Evolutionary conservation across 2,888 invertebrate genomes (phyloP).

Genomic region (Exocentrus adspersus): DNA sequence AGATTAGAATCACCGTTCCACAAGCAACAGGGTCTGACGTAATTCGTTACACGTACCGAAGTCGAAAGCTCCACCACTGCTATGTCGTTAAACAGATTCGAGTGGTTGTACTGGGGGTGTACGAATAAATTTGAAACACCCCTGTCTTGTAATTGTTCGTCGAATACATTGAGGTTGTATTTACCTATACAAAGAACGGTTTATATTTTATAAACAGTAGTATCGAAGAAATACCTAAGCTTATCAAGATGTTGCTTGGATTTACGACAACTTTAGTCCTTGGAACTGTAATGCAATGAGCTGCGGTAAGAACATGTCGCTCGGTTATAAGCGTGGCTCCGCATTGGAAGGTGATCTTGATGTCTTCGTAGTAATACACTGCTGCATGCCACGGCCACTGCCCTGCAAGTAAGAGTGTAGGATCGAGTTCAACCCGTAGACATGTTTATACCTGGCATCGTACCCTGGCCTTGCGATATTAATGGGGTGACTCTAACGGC

Average conservation of each 20-base stretch:
- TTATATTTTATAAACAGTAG: background rate
- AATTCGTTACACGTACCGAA: constrained; percentile 64
- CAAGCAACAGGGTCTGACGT: constrained; percentile 69
- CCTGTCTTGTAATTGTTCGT: constrained; percentile 64
- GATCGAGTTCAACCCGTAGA: too few relatives aligned
- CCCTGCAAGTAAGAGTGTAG: constrained; percentile 64
- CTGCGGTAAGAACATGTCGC: constrained; percentile 70
- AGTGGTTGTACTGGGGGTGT: constrained; percentile 61
- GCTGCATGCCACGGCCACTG: constrained; percentile 79
- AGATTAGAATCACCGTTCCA: constrained; percentile 62
- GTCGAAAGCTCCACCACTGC: constrained; percentile 66
- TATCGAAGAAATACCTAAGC: constrained; percentile 55
- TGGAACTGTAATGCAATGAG: constrained; percentile 70
- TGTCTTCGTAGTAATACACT: constrained; percentile 64
- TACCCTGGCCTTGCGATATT: constrained; percentile 70
- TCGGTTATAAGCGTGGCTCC: constrained; percentile 71
- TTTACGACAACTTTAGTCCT: constrained; percentile 53
- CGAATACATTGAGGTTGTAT: constrained; percentile 58
- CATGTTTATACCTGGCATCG: constrained; percentile 70
- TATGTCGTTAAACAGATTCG: constrained; percentile 65
- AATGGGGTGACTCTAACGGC: constrained; percentile 66
- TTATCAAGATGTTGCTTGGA: constrained; percentile 55
- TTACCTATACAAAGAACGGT: constrained; percentile 49
- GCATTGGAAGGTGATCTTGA: constrained; percentile 65
- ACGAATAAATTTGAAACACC: constrained; percentile 60